phyloP scores from a whole-genome alignment of 1,140 invertebrate genomes.

The Drosophila virilis region DNA sequence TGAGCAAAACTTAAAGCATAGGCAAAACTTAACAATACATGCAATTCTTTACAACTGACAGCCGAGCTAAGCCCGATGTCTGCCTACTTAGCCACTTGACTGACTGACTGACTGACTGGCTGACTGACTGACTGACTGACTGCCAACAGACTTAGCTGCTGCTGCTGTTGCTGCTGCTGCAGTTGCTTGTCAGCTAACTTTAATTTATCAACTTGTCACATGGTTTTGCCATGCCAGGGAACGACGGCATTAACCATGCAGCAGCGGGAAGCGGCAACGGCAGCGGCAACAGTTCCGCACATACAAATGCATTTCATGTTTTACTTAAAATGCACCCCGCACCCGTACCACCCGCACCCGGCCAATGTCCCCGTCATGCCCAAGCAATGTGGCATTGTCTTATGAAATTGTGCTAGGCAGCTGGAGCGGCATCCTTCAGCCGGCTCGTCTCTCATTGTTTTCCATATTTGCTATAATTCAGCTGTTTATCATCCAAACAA shows the following conservation, averaged over 20 bases:
- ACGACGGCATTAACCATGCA: constrained; percentile 2
- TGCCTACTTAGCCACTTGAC: constrained; percentile 39
- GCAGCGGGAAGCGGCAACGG: constrained; percentile 3
- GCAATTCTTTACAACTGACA: constrained; percentile 45
- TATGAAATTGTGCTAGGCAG: constrained; percentile 43
- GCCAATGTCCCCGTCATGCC: constrained; percentile 4
- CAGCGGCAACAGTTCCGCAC: constrained; percentile 16
- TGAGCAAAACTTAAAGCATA: constrained; percentile 27
- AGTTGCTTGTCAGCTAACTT: constrained; percentile 44
- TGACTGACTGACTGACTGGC: constrained; percentile 12
- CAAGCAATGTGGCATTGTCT: constrained; percentile 46
- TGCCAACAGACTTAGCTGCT: constrained; percentile 25
- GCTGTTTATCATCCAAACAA: constrained; percentile 70
- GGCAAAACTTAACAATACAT: constrained; percentile 35
- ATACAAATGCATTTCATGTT: constrained; percentile 41
- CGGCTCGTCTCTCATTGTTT: constrained; percentile 55
- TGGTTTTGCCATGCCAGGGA: constrained; percentile 38
- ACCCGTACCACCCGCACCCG: background rate
- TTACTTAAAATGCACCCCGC: constrained; percentile 25
- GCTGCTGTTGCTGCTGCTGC: constrained; percentile 23
- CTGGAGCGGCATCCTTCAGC: constrained; percentile 35
- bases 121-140: constrained; percentile 21
- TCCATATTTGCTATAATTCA: constrained; percentile 69
- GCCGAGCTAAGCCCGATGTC: constrained; percentile 33
- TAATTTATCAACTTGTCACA: constrained; percentile 71